Base-by-base conservation (phyloP, 2,797 vertebrate species). In the Melanotaenia boesemani region DNA sequence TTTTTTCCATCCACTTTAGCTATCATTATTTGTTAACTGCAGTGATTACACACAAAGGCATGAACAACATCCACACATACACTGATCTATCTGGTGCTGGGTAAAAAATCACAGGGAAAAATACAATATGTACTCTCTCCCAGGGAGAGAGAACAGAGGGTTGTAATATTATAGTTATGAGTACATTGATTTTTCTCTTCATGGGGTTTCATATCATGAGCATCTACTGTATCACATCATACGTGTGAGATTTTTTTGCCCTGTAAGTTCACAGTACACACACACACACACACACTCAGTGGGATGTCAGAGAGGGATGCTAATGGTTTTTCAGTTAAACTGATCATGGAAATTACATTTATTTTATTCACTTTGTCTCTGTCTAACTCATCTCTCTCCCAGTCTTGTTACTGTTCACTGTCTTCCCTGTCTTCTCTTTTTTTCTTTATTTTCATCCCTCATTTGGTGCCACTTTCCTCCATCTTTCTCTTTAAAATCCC, bases 281-380 rank as follows among this genome's bases (percentile, higher is more conserved):
- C 28, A 70, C 15, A 74, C 61, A 22, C 61, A 60, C n/a, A 69
- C 30, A 61, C 63, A 20, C 46, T 8, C 46, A 20, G 18, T 9
- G 46, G 46, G 20, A 48, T 32, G 36, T 67, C 65, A 72, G 57
- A 60, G 52, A 54, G 44, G 44, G 70, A 82, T 77, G 68, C 73
- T 86, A 84, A 78, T 84, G 80, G 77, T 79, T 41, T 76, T 26
- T 65, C 82, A 56, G 66, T 85, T 90, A 86, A 89, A 90, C 82
- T 80, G 83, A 91, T 91, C 69, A 82, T 79, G 41, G 44, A 84
- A 84, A 88, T 86, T 77, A 32, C 76, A 86, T 89, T 90, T 87
- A 75, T 89, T 87, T 84, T 80, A 80, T 70, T 82, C 80, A 75
- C 71, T 74, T 63, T 74, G 41, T 72, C 79, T 87, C 79, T 59